These are phyloP conservation scores for Dolomedes plantarius DNA, from an alignment of 2,888 invertebrate genomes.

Conservation along the genomic window DNA sequence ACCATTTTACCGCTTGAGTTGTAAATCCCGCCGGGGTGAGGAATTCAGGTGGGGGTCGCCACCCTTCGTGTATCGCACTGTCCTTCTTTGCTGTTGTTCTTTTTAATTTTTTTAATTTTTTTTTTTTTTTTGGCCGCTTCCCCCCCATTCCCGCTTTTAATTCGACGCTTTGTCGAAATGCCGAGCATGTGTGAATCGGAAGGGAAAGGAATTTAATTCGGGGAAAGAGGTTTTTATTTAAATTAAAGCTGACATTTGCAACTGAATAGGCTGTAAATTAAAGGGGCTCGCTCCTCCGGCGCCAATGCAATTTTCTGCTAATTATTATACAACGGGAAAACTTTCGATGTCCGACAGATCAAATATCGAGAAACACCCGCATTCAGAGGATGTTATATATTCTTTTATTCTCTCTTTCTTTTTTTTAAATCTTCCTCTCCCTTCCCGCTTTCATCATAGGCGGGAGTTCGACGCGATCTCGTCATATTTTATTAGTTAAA, in stretches of 20 bases:
- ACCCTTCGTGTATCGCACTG: neutral
- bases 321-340: slow-evolving; percentile 8
- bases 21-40: slow-evolving; percentile 23
- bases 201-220: neutral
- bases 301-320: neutral
- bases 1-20: slow-evolving; percentile 64
- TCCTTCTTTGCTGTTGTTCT: neutral
- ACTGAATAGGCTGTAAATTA: neutral
- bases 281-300: neutral
- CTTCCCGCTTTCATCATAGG: too few species aligned
- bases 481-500: too few species aligned
- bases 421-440: too few species aligned
- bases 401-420: neutral
- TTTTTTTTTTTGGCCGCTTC: neutral
- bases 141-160: neutral
- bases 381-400: neutral
- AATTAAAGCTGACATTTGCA: slow-evolving; percentile 14
- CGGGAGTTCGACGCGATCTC: too few species aligned
- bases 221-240: neutral
- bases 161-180: neutral
- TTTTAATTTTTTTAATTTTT: slow-evolving; percentile 12
- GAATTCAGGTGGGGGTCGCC: neutral
- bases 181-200: slow-evolving; percentile 5
- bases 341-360: neutral
- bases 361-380: neutral